Conservation (phyloP, 2,888 invertebrate genomes). For the Caenorhabditis sp. region DNA sequence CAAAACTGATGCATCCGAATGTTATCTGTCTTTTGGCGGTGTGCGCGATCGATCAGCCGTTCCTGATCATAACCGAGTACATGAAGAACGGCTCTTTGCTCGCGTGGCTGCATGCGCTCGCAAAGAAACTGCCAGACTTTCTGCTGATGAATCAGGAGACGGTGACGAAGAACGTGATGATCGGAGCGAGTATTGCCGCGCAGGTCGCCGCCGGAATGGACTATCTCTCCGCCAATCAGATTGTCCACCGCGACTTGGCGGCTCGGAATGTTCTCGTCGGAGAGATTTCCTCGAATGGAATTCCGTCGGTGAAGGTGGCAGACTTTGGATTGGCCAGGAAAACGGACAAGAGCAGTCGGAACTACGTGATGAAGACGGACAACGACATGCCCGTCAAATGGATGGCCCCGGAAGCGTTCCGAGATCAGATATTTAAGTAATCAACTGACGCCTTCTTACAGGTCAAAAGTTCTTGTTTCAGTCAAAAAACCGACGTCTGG, state of each 20-base stretch:
- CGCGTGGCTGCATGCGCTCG: slow-evolving; percentile 27
- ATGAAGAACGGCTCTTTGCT: slow-evolving; percentile 50
- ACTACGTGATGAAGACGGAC: slow-evolving; percentile 34
- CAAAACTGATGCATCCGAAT: slow-evolving; percentile 44
- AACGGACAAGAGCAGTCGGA: slow-evolving; percentile 4
- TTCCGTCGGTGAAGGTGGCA: slow-evolving; percentile 50
- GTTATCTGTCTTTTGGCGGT: slow-evolving; percentile 50
- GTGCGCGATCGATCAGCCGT: slow-evolving; percentile 44
- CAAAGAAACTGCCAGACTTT: slow-evolving; percentile 17
- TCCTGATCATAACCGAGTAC: slow-evolving; percentile 50
- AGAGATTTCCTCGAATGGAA: slow-evolving; percentile 43
- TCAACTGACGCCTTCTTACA: background rate
- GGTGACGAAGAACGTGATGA: slow-evolving; percentile 26
- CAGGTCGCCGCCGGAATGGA: slow-evolving; percentile 56
- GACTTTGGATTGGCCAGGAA: slow-evolving; percentile 54
- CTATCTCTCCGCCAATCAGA: slow-evolving; percentile 38
- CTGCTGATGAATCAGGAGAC: slow-evolving; percentile 34
- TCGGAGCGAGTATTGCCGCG: slow-evolving; percentile 51
- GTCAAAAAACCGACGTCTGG: slow-evolving; percentile 56
- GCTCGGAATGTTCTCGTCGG: slow-evolving; percentile 57
- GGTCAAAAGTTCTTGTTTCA: slow-evolving; percentile 10
- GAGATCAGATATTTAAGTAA: slow-evolving; percentile 40
- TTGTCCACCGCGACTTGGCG: slow-evolving; percentile 49
- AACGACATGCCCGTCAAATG: slow-evolving; percentile 42
- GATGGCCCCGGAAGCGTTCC: slow-evolving; percentile 49